These are phyloP conservation scores for Ciconia nigra DNA, from an alignment of 2,797 vertebrate genomes.

Conservation along the genomic window DNA sequence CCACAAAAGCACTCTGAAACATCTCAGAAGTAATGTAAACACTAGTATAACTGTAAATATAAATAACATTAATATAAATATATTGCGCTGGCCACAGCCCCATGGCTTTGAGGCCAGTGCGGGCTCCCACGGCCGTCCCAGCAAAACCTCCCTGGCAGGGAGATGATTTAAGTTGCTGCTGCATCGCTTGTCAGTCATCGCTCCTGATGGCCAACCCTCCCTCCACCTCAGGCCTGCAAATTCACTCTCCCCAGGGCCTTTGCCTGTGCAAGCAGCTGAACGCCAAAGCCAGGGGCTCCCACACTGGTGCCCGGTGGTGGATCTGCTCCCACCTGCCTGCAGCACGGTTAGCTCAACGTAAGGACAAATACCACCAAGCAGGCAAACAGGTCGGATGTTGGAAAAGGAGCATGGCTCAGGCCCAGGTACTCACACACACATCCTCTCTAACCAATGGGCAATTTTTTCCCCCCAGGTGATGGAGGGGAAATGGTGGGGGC, in stretches of 20 bases:
- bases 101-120: accelerated
- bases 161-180: background rate
- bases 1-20: background rate
- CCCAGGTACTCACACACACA: background rate
- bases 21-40: background rate
- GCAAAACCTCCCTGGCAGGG: background rate
- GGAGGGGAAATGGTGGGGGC: background rate
- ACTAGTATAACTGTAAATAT: background rate
- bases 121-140: background rate
- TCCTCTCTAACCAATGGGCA: too few relatives aligned
- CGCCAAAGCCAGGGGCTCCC: background rate
- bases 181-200: background rate
- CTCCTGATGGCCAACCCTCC: background rate
- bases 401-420: background rate
- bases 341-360: background rate
- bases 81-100: background rate
- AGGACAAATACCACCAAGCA: background rate
- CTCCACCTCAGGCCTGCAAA: background rate
- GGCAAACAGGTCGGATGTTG: background rate
- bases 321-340: background rate
- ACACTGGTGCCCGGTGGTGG: accelerated
- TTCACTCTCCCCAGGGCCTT: accelerated
- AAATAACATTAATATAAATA: background rate
- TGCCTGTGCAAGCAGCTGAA: background rate
- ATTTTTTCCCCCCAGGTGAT: background rate